Evolutionary conservation across 2,888 invertebrate species (phyloP).

Genomic region (Pristionchus mayeri): DNA sequence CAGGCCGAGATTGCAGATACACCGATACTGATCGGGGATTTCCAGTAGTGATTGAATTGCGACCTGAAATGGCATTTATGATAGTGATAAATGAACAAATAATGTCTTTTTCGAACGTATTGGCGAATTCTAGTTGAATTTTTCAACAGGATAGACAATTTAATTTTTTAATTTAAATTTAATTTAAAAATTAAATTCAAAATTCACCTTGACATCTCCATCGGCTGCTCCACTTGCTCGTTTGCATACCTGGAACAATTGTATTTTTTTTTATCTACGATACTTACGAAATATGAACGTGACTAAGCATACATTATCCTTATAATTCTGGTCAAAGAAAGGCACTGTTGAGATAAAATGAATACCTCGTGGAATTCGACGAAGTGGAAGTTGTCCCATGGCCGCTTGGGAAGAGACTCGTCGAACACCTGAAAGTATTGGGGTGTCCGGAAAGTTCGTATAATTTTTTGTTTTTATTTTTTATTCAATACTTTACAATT

Average conservation of each 20-base stretch:
- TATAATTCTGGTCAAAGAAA: too few species aligned
- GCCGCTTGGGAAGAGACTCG: conserved; percentile 78
- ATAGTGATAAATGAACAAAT: too few species aligned
- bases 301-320: too few species aligned
- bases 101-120: background rate
- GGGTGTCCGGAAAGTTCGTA: too few species aligned
- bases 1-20: conserved; percentile 65
- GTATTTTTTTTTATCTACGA: too few species aligned
- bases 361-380: conserved; percentile 78
- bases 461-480: too few species aligned
- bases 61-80: too few species aligned
- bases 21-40: conserved; percentile 79
- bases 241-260: conserved; percentile 54
- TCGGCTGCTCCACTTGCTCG: conserved; percentile 61
- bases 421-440: conserved; percentile 77
- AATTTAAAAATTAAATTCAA: background rate
- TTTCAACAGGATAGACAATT: conserved; percentile 54
- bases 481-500: too few species aligned
- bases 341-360: too few species aligned
- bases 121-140: too few species aligned
- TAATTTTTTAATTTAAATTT: conserved; percentile 55
- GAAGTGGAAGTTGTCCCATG: conserved; percentile 80
- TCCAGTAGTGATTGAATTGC: conserved; percentile 80
- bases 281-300: too few species aligned
- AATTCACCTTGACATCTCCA: conserved; percentile 53